phyloP scores from a whole-genome alignment of 2,113 vertebrate genomes.

The Pavo muticus region DNA sequence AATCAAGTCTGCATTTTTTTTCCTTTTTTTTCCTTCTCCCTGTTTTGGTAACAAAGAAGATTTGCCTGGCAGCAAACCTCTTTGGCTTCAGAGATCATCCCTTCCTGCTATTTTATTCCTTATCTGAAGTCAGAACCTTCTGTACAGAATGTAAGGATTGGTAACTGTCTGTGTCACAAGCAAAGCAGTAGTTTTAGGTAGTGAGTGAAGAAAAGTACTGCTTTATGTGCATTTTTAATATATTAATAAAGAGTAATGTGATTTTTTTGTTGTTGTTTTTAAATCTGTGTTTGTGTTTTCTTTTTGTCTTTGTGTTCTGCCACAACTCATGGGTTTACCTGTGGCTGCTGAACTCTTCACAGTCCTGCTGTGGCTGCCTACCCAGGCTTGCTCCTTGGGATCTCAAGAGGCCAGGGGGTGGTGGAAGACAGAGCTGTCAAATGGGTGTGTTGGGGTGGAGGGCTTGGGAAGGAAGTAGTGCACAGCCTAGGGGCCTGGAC shows the following conservation, averaged over 20 bases:
- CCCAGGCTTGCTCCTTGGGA: neutral
- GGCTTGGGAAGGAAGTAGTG: neutral
- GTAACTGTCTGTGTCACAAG: neutral
- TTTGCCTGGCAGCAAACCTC: neutral
- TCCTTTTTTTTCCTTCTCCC: neutral
- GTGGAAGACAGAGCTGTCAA: neutral
- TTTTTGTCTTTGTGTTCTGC: neutral
- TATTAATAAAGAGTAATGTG: neutral
- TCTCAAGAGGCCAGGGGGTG: neutral
- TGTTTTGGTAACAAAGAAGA: neutral
- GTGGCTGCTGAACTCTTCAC: neutral
- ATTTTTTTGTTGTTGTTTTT: neutral
- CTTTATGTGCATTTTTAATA: neutral
- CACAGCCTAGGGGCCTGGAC: no score
- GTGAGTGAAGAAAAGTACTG: neutral
- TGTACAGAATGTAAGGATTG: neutral
- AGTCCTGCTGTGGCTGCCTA: neutral
- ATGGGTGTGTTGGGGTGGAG: neutral
- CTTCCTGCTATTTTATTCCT: constrained; percentile 23
- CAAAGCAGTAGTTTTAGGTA: neutral
- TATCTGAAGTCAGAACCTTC: constrained; percentile 1
- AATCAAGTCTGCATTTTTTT: neutral
- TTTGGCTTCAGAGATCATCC: neutral
- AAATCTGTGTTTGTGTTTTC: neutral
- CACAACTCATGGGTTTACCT: neutral